Base-by-base conservation (phyloP, 2,113 vertebrate species). In the Cololabis saira region DNA sequence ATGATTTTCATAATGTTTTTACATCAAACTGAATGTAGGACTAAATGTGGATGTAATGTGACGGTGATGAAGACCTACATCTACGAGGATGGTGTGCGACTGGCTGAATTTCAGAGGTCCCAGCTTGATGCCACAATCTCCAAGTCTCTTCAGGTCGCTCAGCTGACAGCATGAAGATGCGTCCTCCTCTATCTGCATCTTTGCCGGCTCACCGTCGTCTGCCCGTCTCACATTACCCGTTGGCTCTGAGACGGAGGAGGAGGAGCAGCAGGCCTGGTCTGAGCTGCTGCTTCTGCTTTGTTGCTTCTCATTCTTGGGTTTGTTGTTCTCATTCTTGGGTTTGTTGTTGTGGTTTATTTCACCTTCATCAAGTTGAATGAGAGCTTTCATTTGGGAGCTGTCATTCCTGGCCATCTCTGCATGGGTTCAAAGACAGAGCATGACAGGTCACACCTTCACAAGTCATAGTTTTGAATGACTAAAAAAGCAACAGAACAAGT, bases 11-110 rank as follows among this genome's bases (percentile, higher is more conserved):
- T 44, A 2, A n/a, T n/a, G n/a, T n/a, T n/a, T n/a, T n/a, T n/a
- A n/a, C n/a, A n/a, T n/a, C n/a, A n/a, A n/a, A n/a, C n/a, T n/a
- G n/a, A n/a, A n/a, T 27, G 24, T 27, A 27, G 24, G 24, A 27
- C 2, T 27, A 27, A 27, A 27, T 2, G 24, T 2, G 24, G 24
- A 27, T 27, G 24, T 27, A 27, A 27, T 27, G 24, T 27, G 24
- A 27, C 24, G 24, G 24, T 27, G 24, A 5, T 27, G 30, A 44
- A 11, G 17, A 33, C 89, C 90, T 77, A 93, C 92, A 11, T 92
- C 17, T 24, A 93, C 12, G 16, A 92, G 79, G 52, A 91, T 70
- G 0, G 60, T 76, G 78, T 91, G 89, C 0, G 12, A 11, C 1
- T 0, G 0, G 33, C 11, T 19, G 48, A 33, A 55, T 0, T 0